Base-by-base conservation (phyloP, 1,140 invertebrate species). In the Scaptomyza montana region DNA sequence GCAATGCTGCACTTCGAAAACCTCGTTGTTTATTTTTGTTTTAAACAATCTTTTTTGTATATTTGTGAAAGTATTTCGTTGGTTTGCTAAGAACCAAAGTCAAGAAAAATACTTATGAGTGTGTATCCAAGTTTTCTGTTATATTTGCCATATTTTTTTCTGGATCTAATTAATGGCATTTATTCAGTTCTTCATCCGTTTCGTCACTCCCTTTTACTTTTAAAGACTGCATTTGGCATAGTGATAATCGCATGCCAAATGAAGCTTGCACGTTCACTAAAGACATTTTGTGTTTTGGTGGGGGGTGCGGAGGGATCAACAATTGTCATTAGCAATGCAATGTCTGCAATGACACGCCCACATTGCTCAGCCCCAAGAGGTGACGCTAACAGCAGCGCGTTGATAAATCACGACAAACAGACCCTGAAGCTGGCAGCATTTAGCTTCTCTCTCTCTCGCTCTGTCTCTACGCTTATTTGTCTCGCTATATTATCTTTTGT, bases 401-500 rank as follows among this genome's bases (percentile, higher is more conserved):
- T 70, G 77, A 71, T 79, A 80, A 79, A 70, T 79, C 60, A 71
- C 56, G 25, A 28, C 19, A 64, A 12, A 13, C 59, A 55, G 39
- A 51, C 47, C 25, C 6, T 12, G n/a, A 9, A 56, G 60, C 67
- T 64, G 53, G 16, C 49, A 74, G 72, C 61, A 70, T 69, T 77
- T 53, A 74, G 13, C 66, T 47, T 62, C 46, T 50, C 57, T 33
- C 30, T 33, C 30, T 33, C 7, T 33, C 21, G n/a, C n/a, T n/a
- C n/a, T n/a, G n/a, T 33, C 7, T 54, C 50, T 64, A 78, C 77
- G 60, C 76, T 74, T 78, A 65, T 74, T 71, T 75, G 74, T 74
- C 57, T 60, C 74, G 75, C 33, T 54, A 47, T 69, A 72, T 69
- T 81, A 69, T 80, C 61, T 81, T 80, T 56, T 81, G 61, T 49